Base-by-base conservation (phyloP, 1,140 invertebrate genomes). In the Conus ventricosus region DNA sequence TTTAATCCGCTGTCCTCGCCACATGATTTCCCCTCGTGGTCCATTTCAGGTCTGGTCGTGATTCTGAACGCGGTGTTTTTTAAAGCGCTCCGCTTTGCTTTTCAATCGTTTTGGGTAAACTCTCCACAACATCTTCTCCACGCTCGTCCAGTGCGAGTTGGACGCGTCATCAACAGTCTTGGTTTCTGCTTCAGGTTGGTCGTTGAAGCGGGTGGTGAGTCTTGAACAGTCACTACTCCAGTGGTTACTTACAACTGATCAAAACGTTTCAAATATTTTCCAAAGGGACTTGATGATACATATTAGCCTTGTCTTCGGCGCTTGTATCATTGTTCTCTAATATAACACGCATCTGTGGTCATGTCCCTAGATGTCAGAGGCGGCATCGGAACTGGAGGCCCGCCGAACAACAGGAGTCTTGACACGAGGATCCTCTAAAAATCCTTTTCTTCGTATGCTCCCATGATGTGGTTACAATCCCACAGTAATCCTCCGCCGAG, bases 51-150 rank as follows among this genome's bases (percentile, higher is more conserved):
- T 82, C 57, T n/a, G 15, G 80, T n/a, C n/a, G 57, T 53, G 25
- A 15, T 8, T n/a, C 25, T 81, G 11, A 39, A 88, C 11, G 75
- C 67, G 53, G 5, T 88, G 55, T n/a, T n/a, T 39, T n/a, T 82
- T 11, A 17, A 88, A 63, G 25, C 75, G 76, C 27, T 82, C 54
- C 3, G 87, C 87, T 60, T 88, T 88, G 17, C 27, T 88, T 60
- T n/a, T n/a, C n/a, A n/a, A n/a, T 81, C 60, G 87, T n/a, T 6
- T 82, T 63, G 25, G 87, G 78, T 57, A n/a, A 76, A 13, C 75
- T 88, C 25, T 54, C 57, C 27, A 88, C 20, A 20, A 88, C 76
- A 25, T 87, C 51, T 11, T 7, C 39, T 80, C 51, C n/a, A 85
- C 55, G n/a, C n/a, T 80, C n/a, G n/a, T 13, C 39, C 13, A n/a